Base-by-base conservation (phyloP, 2,888 invertebrate genomes). In the Alsophila aescularia region DNA sequence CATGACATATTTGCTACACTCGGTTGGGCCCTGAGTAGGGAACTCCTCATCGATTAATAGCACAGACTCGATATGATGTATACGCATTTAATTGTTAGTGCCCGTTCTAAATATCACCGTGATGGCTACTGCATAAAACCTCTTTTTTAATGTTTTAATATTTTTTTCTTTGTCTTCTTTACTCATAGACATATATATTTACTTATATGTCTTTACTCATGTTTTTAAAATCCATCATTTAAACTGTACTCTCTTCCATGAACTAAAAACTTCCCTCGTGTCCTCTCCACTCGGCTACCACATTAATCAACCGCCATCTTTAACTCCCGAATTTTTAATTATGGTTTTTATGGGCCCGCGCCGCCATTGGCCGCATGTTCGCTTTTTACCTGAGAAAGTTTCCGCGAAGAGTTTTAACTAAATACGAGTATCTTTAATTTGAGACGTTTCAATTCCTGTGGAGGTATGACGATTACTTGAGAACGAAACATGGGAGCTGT, bases 401-500 rank as follows among this genome's bases (percentile, higher is more conserved):
- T 71, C 74, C 50, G 45, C 58, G 66, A 74, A 72, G 42, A 21
- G 69, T 66, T 70, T 75, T 69, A 72, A 67, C 66, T 62, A 70
- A 71, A 69, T 71, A n/a, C n/a, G n/a, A n/a, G n/a, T n/a, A 70
- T 66, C 71, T 70, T 67, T 69, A 70, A 70, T 70, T 72, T 67
- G 66, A 58, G 59, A 70, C 66, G 66, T 64, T 71, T 70, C 65
- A 72, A 74, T 72, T 66, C 64, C 47, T 49, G 55, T n/a, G 31
- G 35, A 24, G 52, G 50, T 41, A 53, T 52, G 62, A 53, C 53
- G 59, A 67, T 67, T 67, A 65, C 69, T 63, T 64, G 62, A 61
- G 59, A 57, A 52, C 1, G n/a, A 31, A 15, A 15, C 16, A 15
- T 10, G 16, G 14, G 13, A 41, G 6, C 4, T 13, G 3, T 32